Base-by-base conservation (phyloP, 1,140 invertebrate genomes). In the Pinna nobilis region DNA sequence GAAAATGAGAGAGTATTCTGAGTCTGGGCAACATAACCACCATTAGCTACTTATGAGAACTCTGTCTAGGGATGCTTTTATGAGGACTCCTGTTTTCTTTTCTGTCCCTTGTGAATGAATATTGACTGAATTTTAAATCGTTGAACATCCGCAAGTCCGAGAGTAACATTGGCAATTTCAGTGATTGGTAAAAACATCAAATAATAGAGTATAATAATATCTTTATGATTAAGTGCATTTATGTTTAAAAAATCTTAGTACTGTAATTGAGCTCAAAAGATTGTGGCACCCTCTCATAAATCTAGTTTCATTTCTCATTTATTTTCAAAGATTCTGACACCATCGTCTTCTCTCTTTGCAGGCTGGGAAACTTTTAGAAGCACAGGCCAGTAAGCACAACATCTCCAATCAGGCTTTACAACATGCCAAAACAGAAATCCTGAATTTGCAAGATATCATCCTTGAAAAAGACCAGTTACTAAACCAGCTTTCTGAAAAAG, bases 351-450 rank as follows among this genome's bases (percentile, higher is more conserved):
- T 70, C 30, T 18, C 69, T 39, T 84, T 80, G 44, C 74, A 87
- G 85, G 81, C 83, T 66, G 77, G 81, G 3, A 66, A 80, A 30
- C 60, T 77, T 5, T 57, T 87, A 47, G 61, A 79, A 23, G 68
- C 70, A 33, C 85, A 87, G 64, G 66, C 57, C 18, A 49, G 66
- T 5, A 74, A 80, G 55, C 80, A 82, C 41, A 51, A 55, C 13
- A 35, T 74, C 15, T 80, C 79, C 9, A 72, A 77, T 11, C 74
- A 77, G 20, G 80, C 82, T 11, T 55, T 85, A 11, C 70, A 73
- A n/a, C 70, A 82, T 13, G 82, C 84, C 1, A 84, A 80, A 63
- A 61, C 53, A 25, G 78, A 85, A 53, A 83, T 85, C 11, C 23
- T 78, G 23, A 44, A 53, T 7, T 77, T 85, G 13, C 78, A 83